These are phyloP conservation scores for Hassar affinis DNA, from an alignment of 2,113 vertebrate genomes.

Conservation along the genomic window DNA sequence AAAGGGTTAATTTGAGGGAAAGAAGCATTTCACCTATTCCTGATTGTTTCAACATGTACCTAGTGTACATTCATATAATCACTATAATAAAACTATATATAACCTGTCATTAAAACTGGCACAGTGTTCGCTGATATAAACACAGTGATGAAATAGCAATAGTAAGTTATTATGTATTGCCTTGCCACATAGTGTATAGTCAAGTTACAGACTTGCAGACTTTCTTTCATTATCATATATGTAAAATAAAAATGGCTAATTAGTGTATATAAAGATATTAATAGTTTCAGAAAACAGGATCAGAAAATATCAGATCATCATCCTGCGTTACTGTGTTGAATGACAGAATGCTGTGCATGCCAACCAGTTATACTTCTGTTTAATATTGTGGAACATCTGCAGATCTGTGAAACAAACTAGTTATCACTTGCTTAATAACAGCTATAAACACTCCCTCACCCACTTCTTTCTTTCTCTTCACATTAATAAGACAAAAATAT, in stretches of 20 bases:
- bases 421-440: not conserved
- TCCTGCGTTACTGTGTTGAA: no score
- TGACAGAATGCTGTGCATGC: no score
- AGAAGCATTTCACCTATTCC: not conserved
- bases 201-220: not conserved
- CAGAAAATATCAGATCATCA: not conserved
- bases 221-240: not conserved
- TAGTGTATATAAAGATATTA: not conserved
- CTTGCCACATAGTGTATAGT: not conserved
- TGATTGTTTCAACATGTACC: not conserved
- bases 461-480: not conserved
- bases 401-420: not conserved
- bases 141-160: not conserved
- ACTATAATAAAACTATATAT: not conserved
- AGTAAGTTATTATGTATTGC: not conserved
- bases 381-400: conserved; percentile 2
- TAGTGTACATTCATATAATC: not conserved
- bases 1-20: not conserved
- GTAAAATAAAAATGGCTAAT: not conserved
- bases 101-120: not conserved
- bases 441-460: not conserved
- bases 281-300: not conserved
- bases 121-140: not conserved
- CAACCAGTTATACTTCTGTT: not conserved
- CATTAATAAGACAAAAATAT: not conserved